Percentiles rank a stretch among this genome's conserved stretches.
These are phyloP conservation scores for Sepioteuthis lessoniana DNA, from an alignment of 2,888 invertebrate genomes.

Conservation along the genomic window DNA sequence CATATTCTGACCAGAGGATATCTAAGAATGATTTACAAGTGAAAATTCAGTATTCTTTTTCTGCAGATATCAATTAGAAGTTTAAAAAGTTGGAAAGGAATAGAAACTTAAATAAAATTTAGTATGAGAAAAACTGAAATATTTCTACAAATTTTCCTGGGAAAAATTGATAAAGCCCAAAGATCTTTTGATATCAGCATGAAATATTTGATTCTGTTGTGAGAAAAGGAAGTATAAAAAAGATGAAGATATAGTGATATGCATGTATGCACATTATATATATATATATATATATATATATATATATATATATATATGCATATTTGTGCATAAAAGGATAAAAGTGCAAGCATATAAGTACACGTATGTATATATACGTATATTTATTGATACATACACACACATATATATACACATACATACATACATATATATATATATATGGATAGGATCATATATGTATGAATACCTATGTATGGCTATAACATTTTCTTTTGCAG, in stretches of 20 bases:
- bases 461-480: neutral
- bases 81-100: neutral
- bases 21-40: neutral
- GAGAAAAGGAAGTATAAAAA: neutral
- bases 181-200: neutral
- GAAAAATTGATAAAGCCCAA: neutral
- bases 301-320: neutral
- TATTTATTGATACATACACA: neutral
- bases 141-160: neutral
- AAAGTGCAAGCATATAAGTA: neutral
- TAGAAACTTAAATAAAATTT: neutral
- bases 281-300: neutral
- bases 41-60: neutral
- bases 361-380: neutral
- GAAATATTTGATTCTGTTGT: neutral
- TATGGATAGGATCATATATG: too few relatives aligned
- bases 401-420: neutral
- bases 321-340: neutral
- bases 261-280: neutral
- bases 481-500: neutral
- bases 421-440: neutral
- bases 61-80: neutral
- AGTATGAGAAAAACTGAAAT: neutral
- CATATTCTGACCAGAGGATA: neutral
- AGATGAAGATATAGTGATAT: neutral